Evolutionary conservation across 2,113 vertebrate genomes (phyloP), one percentile per base, ranked within the genome.

Genomic region (Sterrhoptilus dennistouni): DNA sequence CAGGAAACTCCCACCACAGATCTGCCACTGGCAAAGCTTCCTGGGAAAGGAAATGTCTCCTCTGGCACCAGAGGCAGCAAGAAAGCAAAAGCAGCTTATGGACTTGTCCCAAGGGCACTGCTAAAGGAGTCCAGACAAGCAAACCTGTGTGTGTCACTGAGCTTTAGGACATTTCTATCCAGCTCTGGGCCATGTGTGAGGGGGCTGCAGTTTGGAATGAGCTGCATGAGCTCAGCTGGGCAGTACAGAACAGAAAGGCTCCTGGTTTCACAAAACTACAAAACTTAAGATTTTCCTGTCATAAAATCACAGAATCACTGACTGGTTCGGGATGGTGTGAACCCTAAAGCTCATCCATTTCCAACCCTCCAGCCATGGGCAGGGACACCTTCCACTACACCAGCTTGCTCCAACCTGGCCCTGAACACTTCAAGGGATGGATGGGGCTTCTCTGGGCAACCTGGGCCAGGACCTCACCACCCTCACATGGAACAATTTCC

Each of bases 1-100:
- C n/a, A 65, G 40, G 19, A 91, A 81, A 57, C 14, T 18, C 54
- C 44, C 36, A 52, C 10, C 22, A 81, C 16, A 80, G 47, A 40
- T 0, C 0, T 14, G 36, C 38, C 45, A 19, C 29, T 12, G 33
- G n/a, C 66, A 61, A 54, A 49, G 40, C 21, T 27, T 3, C 1
- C 44, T 49, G 36, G 44, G 72, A 80, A 27, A 64, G 17, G 44
- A 71, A 31, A 33, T 0, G 3, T 21, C 42, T 76, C 45, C 75
- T 81, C 56, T 7, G 22, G 19, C 29, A 57, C 16, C 38, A 47
- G 33, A 0, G 9, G 44, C 6, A 2, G 12, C 6, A 49, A 64
- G 27, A 40, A 35, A 4, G 28, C 68, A 80, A 40, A 31, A 4
- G 28, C 68, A 80, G 28, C 10, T 33, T 28, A 5, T 0, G 10